These are phyloP conservation scores for Gonocerus acuteangulatus DNA, from an alignment of 2,888 invertebrate species.

Conservation along the genomic window DNA sequence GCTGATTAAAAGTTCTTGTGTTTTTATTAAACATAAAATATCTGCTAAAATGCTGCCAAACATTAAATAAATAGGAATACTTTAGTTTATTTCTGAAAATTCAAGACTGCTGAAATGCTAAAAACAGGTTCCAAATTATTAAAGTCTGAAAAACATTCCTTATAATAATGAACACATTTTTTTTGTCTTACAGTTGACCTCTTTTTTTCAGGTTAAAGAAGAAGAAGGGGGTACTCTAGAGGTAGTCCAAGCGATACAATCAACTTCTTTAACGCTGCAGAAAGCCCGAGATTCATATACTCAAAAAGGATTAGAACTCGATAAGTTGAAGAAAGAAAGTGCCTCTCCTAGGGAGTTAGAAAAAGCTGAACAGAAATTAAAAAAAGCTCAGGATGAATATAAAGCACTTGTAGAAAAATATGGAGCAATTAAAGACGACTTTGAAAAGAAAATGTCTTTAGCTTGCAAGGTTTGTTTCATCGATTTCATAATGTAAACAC, in stretches of 20 bases:
- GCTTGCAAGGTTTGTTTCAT: constrained; percentile 63
- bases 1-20: no score
- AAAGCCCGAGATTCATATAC: constrained; percentile 89
- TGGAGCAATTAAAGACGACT: constrained; percentile 80
- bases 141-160: no score
- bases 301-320: constrained; percentile 76
- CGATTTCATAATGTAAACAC: no score
- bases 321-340: constrained; percentile 83
- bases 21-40: no score
- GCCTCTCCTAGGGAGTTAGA: constrained; percentile 85
- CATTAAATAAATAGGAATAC: no score
- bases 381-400: constrained; percentile 93
- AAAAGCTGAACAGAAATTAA: constrained; percentile 84
- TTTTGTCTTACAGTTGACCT: no score
- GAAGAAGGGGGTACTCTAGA: constrained; percentile 88
- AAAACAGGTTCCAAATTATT: no score
- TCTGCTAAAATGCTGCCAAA: no score
- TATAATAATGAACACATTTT: no score
- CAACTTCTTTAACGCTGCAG: constrained; percentile 76
- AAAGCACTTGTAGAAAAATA: constrained; percentile 87
- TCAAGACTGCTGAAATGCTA: no score
- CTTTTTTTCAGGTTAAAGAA: constrained; percentile 65
- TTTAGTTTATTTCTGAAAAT: no score
- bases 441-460: constrained; percentile 90
- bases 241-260: constrained; percentile 80